phyloP scores from a whole-genome alignment of 2,888 invertebrate species.

The Hypena proboscidalis region DNA sequence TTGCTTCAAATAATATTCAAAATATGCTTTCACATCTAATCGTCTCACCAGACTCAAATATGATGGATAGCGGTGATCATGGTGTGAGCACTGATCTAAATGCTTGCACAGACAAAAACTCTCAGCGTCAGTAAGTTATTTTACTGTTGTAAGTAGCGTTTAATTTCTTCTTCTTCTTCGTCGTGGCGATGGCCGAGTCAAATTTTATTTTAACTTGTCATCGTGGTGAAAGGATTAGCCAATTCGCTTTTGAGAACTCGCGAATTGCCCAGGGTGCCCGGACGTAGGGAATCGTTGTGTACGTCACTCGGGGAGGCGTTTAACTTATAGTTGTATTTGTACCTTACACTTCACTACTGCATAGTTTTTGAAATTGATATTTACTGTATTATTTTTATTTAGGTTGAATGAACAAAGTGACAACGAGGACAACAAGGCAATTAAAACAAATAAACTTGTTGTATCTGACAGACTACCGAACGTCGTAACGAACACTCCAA shows the following conservation, averaged over 20 bases:
- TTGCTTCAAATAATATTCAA: constrained; percentile 52
- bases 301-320: too few species aligned
- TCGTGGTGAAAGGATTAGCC: too few species aligned
- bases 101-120: not conserved
- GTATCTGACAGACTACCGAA: constrained; percentile 25
- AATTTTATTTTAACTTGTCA: too few species aligned
- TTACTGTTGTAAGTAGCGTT: not conserved
- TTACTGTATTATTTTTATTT: not conserved
- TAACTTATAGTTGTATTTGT: too few species aligned
- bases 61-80: constrained; percentile 32
- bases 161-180: too few species aligned
- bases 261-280: too few species aligned
- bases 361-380: too few species aligned
- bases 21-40: constrained; percentile 48
- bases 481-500: constrained; percentile 42
- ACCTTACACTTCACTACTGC: too few species aligned
- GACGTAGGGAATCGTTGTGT: too few species aligned
- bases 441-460: constrained; percentile 8
- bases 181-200: too few species aligned
- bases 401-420: constrained; percentile 9
- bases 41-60: constrained; percentile 39
- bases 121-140: constrained; percentile 24
- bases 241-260: too few species aligned
- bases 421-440: constrained; percentile 10
- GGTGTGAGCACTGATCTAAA: constrained; percentile 20